phyloP scores from a whole-genome alignment of 2,113 vertebrate genomes.

The Dasyprocta punctata region DNA sequence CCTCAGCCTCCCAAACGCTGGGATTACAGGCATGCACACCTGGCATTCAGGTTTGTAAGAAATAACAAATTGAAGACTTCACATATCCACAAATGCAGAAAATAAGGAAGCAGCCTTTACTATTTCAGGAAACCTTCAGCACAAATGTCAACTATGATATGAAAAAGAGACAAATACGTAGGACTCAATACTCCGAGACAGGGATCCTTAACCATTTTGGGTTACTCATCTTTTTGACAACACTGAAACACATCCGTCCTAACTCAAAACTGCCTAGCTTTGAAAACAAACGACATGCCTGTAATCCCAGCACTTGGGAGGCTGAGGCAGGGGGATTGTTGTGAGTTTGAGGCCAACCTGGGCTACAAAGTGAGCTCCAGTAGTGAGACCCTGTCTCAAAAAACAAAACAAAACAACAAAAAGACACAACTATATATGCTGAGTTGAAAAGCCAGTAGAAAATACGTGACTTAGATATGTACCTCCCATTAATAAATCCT shows the following conservation, averaged over 20 bases:
- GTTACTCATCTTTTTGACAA: slow-evolving; percentile 24
- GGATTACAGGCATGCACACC: neutral
- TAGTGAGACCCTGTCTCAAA: too few relatives aligned
- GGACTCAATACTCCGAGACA: neutral
- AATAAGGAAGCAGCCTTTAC: neutral
- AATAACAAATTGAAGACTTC: neutral
- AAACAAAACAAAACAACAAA: neutral
- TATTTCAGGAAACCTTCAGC: neutral
- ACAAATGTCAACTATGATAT: neutral
- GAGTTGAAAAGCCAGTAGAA: neutral
- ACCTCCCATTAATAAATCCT: neutral
- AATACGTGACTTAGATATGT: neutral
- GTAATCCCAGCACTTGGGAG: too few relatives aligned
- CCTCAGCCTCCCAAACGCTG: neutral
- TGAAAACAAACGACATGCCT: too few relatives aligned
- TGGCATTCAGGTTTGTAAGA: neutral
- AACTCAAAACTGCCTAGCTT: neutral
- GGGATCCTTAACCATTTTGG: neutral
- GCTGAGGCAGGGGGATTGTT: too few relatives aligned
- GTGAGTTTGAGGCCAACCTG: too few relatives aligned
- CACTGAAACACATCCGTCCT: neutral
- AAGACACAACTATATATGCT: neutral
- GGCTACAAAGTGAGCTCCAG: too few relatives aligned
- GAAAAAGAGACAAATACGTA: neutral
- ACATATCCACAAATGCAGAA: neutral